Base-by-base conservation (phyloP, 2,888 invertebrate genomes). In the Prosapia bicincta region DNA sequence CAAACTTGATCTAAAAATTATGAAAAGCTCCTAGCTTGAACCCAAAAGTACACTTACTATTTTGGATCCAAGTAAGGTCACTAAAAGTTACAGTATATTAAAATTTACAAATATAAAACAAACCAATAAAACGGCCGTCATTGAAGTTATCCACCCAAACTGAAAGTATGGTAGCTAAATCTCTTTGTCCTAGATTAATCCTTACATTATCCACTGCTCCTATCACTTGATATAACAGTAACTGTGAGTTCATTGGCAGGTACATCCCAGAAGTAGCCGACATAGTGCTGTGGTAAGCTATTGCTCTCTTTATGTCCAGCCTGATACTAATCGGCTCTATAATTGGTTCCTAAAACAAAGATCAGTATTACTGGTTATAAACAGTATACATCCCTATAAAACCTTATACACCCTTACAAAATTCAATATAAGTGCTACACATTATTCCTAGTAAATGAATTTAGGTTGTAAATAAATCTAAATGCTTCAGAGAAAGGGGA, bases 141-240 rank as follows among this genome's bases (percentile, higher is more conserved):
- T 67, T 89, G 66, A 92, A 85, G 82, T 94, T 94, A 77, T 93
- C 92, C 1, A 88, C 88, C 87, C 91, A 91, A 3, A 94, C 91
- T 0, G 91, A 89, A 32, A 93, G 86, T 71, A 93, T 85, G 0
- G 92, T 91, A 13, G 91, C 90, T 9, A 94, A 84, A 83, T 95
- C 94, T 82, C 90, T 89, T 84, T 93, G 93, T 0, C 93, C 92
- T 15, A 94, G 84, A 81, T 92, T 92, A 1, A 94, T 85, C 78
- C 88, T 84, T 0, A 93, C 87, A 1, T 87, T 85, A 79, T 94
- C 93, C 80, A 93, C 85, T 0, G 89, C 86, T 10, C 92, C 90
- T 80, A 90, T 89, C 0, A 93, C 88, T 76, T 92, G 91, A 82
- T 87, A 86, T 1, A 88, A 85, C 66, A 89, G 83, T 82, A 87